Evolutionary conservation across 1,140 invertebrate species (phyloP), one percentile per base, ranked within the genome.

Genomic region (Dendroctonus valens): DNA sequence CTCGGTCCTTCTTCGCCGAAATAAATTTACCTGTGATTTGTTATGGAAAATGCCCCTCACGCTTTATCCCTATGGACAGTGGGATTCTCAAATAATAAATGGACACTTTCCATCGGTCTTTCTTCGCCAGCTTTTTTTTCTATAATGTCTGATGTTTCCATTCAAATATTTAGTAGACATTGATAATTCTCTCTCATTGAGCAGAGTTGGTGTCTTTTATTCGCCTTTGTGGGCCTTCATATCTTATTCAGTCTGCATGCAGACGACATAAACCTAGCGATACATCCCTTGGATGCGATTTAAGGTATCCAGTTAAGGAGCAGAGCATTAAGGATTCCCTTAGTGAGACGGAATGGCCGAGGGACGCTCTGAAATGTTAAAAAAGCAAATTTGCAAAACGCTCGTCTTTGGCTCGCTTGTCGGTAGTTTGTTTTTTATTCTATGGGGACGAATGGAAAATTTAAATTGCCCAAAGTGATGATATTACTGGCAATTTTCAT

Each of bases 1-100:
- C 44, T 15, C 44, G 38, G 8, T 59, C n/a, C 57, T 48, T 9
- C 50, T 37, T 15, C 44, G 8, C 42, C 26, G 44, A 59, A 59
- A 59, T 59, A 49, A 37, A 46, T 59, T 59, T 59, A 59, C 58
- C 58, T 37, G 58, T 15, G 11, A 59, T 37, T 49, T 59, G 58
- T 59, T 59, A 59, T 59, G 57, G 41, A 59, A 59, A 59, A 15
- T 59, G 41, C 26, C 57, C 7, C 40, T 12, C 6, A 53, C n/a
- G 26, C n/a, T n/a, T 2, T 14, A 53, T 53, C 51, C 51, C 51
- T 6, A 53, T 38, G 26, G 51, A 53, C 7, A 15, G 12, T 2
- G 42, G n/a, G 8, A 12, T 12, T 12, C 42, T 7, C 8, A 41
- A 55, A 39, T 55, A 39, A 55, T 40, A 55, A 55, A 55, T 55